A percentile compares a stretch with the other conserved stretches of the same genome.
These are phyloP conservation scores for Epinotia ramella DNA, from an alignment of 2,888 invertebrate species.

Conservation along the genomic window DNA sequence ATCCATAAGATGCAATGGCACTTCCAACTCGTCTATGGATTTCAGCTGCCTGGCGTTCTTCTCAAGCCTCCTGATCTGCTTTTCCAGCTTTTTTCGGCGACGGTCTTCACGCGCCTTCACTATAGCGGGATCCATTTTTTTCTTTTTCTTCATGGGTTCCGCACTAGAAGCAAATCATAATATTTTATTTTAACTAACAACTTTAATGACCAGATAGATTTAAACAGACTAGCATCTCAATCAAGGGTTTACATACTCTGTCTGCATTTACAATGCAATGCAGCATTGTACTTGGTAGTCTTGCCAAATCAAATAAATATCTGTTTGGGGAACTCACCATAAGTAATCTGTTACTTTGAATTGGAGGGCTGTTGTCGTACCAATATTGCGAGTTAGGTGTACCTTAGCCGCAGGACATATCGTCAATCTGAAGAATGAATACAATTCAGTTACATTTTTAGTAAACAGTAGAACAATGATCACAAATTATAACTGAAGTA, in stretches of 20 bases:
- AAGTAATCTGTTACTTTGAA: conserved; percentile 75
- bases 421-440: conserved; percentile 64
- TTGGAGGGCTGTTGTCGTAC: conserved; percentile 64
- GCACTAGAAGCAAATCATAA: conserved; percentile 82
- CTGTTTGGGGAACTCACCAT: conserved; percentile 63
- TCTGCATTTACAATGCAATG: background rate
- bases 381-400: conserved; percentile 63
- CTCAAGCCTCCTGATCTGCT: conserved; percentile 92
- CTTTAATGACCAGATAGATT: background rate
- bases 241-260: background rate
- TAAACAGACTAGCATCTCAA: background rate
- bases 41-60: conserved; percentile 93
- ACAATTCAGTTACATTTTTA: conserved; percentile 16
- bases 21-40: conserved; percentile 95
- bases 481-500: background rate
- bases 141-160: conserved; percentile 96
- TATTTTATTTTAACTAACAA: background rate
- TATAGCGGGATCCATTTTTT: conserved; percentile 92
- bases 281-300: background rate
- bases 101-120: conserved; percentile 93
- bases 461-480: background rate
- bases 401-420: conserved; percentile 60
- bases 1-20: conserved; percentile 88
- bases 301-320: background rate
- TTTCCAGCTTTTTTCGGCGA: conserved; percentile 93